These are phyloP conservation scores for Ophioderma brevispina DNA, from an alignment of 35 echinoderm and acorn worm species.

Conservation along the genomic window DNA sequence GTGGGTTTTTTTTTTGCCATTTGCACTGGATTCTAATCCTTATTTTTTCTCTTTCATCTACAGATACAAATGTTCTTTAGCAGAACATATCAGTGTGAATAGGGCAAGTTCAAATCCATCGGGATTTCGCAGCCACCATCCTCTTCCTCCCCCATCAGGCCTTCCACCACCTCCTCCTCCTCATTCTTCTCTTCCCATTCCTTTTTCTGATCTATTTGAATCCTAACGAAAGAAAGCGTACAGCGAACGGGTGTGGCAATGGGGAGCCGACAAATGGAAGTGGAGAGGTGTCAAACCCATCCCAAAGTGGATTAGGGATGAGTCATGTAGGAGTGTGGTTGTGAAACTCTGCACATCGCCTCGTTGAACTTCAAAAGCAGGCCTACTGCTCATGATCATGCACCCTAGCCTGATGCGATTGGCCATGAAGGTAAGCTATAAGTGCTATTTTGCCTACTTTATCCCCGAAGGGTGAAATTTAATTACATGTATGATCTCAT, in stretches of 20 bases:
- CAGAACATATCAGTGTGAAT: background rate
- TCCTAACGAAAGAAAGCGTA: background rate
- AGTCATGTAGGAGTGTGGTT: constrained; percentile 80
- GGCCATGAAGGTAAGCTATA: constrained; percentile 82
- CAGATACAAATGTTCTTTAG: background rate
- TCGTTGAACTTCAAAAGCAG: constrained; percentile 96
- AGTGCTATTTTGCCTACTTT: constrained; percentile 5
- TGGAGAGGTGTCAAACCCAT: background rate
- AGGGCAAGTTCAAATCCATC: background rate
- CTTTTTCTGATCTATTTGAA: background rate
- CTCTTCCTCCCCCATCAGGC: background rate
- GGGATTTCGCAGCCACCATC: background rate
- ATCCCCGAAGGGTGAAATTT: background rate
- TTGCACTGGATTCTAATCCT: too few relatives aligned
- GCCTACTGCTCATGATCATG: constrained; percentile 93
- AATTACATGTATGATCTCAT: background rate
- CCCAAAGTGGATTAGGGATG: constrained; percentile 26
- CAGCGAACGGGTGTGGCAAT: background rate
- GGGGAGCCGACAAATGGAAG: background rate
- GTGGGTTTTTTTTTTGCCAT: too few relatives aligned
- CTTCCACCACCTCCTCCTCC: background rate
- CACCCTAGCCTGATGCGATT: constrained; percentile 82
- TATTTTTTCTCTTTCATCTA: background rate
- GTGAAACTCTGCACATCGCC: constrained; percentile 83
- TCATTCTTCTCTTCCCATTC: background rate